Conservation (phyloP, 2,797 vertebrate genomes). For the Hippoglossus hippoglossus region DNA sequence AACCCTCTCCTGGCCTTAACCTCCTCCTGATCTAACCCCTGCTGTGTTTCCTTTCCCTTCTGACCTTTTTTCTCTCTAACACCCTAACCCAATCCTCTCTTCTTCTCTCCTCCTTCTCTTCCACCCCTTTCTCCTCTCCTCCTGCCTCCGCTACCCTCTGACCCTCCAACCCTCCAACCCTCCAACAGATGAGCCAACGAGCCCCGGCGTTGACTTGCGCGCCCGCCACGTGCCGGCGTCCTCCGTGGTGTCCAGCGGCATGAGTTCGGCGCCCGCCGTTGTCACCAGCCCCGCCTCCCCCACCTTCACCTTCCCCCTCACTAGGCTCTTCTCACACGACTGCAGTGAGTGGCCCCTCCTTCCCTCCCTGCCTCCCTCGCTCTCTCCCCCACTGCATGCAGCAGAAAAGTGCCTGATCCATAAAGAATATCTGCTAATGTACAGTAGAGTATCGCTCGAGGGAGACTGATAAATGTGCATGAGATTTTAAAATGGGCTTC, state of each 20-base stretch:
- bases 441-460: not conserved
- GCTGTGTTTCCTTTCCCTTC: conserved; percentile 27
- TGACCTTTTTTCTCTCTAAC: conserved; percentile 55
- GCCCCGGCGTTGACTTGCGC: conserved; percentile 94
- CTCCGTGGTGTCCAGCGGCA: conserved; percentile 96
- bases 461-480: conserved; percentile 27
- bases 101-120: conserved; percentile 6
- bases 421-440: not conserved
- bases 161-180: conserved; percentile 22
- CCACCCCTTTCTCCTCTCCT: conserved; percentile 16
- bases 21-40: conserved; percentile 49
- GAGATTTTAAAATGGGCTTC: not conserved
- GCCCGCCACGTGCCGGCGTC: conserved; percentile 96
- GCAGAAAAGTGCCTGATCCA: conserved; percentile 15
- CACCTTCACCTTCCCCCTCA: conserved; percentile 92
- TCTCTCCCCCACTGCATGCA: conserved; percentile 64
- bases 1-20: conserved; percentile 28
- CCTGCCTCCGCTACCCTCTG: not conserved
- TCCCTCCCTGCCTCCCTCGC: not conserved
- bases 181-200: conserved; percentile 94
- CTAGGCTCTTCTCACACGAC: conserved; percentile 95
- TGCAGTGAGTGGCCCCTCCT: conserved; percentile 90
- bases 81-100: conserved; percentile 49
- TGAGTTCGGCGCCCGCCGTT: conserved; percentile 90
- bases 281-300: conserved; percentile 91